Conservation (phyloP, 2,888 invertebrate genomes). For the Drosophila tripunctata region DNA sequence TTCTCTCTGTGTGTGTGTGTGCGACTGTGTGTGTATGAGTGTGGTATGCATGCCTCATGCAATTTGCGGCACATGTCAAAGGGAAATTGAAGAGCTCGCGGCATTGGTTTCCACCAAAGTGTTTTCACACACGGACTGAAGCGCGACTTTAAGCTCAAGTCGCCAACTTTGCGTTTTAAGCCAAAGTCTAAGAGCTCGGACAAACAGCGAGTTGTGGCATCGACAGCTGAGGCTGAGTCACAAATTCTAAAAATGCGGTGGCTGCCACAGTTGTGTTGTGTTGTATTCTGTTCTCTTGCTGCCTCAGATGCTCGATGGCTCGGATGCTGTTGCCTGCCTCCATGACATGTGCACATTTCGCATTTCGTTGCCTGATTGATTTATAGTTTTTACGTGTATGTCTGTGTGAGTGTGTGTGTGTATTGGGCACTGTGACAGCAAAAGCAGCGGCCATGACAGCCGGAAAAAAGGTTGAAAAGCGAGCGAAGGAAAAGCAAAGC, state of each 20-base stretch:
- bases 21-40: slow-evolving; percentile 14
- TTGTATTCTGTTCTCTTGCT: slow-evolving; percentile 6
- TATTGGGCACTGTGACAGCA: slow-evolving; percentile 27
- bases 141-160: slow-evolving; percentile 31
- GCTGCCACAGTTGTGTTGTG: slow-evolving; percentile 16
- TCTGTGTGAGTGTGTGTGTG: slow-evolving; percentile 15
- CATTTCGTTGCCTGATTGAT: slow-evolving; percentile 75
- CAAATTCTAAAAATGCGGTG: slow-evolving; percentile 26
- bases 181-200: slow-evolving; percentile 29
- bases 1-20: slow-evolving; percentile 1
- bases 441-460: slow-evolving; percentile 30
- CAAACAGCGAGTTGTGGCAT: slow-evolving; percentile 24
- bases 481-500: slow-evolving; percentile 2
- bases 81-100: slow-evolving; percentile 65
- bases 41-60: slow-evolving; percentile 46
- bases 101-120: no score
- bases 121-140: slow-evolving; percentile 24
- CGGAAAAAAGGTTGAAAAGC: slow-evolving; percentile 40
- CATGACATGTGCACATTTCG: slow-evolving; percentile 78
- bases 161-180: slow-evolving; percentile 18
- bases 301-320: slow-evolving; percentile 16
- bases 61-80: slow-evolving; percentile 73
- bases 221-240: slow-evolving; percentile 42
- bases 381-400: slow-evolving; percentile 68
- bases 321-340: slow-evolving; percentile 37